A percentile compares a stretch with the other conserved stretches of the same genome.
Evolutionary conservation across 2,797 vertebrate genomes (phyloP).

Genomic region (Macropodus opercularis): DNA sequence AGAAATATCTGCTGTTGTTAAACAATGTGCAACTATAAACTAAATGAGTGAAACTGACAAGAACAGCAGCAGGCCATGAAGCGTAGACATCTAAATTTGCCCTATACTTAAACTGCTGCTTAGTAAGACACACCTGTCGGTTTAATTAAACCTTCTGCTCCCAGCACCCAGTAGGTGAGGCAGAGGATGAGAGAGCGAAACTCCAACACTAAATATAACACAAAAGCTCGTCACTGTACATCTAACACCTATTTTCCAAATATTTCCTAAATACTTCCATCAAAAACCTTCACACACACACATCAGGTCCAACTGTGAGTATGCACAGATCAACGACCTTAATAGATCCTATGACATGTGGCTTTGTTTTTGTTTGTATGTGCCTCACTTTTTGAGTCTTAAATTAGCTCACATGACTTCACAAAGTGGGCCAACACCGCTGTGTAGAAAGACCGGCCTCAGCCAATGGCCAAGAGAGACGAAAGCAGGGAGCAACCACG

Average conservation of each 20-base stretch:
- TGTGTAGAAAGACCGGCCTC: constrained; percentile 61
- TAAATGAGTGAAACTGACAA: neutral
- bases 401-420: constrained; percentile 16
- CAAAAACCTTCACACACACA: no score
- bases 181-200: no score
- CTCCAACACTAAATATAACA: no score
- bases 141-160: neutral
- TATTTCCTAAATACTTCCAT: no score
- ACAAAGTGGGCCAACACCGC: constrained; percentile 19
- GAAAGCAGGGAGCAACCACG: constrained; percentile 43
- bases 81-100: no score
- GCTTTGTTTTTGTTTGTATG: neutral
- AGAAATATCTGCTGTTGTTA: constrained; percentile 1
- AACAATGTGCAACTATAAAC: constrained; percentile 1
- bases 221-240: no score
- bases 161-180: neutral
- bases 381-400: neutral
- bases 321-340: neutral
- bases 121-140: neutral
- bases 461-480: constrained; percentile 66
- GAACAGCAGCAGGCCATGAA: neutral
- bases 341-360: rapidly evolving
- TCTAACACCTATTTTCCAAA: no score
- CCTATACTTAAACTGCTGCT: neutral
- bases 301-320: neutral